phyloP scores from a whole-genome alignment of 2,888 invertebrate genomes.

The Erebia aethiops region DNA sequence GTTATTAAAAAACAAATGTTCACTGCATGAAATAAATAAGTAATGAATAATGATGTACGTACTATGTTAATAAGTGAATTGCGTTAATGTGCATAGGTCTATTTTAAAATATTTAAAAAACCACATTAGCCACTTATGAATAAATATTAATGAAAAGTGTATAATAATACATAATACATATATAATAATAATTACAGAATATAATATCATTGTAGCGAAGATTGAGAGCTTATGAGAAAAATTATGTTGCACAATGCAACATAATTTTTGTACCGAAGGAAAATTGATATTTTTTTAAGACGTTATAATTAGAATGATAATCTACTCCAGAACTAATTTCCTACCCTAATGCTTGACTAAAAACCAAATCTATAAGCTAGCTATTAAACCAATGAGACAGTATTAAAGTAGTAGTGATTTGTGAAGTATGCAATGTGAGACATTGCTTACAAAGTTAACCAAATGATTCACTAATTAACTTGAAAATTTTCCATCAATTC shows the following conservation, averaged over 20 bases:
- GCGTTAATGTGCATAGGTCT: background rate
- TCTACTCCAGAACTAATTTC: too few species aligned
- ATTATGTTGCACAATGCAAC: background rate
- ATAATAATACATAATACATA: background rate
- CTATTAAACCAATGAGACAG: too few species aligned
- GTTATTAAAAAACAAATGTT: background rate
- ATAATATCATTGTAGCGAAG: background rate
- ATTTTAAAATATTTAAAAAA: conserved; percentile 2
- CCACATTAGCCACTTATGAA: background rate
- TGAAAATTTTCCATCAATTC: background rate
- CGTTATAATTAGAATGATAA: too few species aligned
- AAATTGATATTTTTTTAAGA: background rate
- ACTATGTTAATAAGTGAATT: background rate
- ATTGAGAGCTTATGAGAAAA: conserved; percentile 1
- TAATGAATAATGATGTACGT: background rate
- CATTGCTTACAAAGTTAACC: background rate
- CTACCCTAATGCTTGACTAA: too few species aligned
- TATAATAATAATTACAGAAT: background rate
- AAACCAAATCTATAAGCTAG: too few species aligned
- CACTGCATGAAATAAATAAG: background rate
- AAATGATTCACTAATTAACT: conserved; percentile 1
- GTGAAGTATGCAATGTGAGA: background rate
- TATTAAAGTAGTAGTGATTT: background rate
- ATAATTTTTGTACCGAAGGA: background rate
- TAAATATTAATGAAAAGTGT: background rate